Base-by-base conservation (phyloP, 1,140 invertebrate genomes). In the Ips nitidus region DNA sequence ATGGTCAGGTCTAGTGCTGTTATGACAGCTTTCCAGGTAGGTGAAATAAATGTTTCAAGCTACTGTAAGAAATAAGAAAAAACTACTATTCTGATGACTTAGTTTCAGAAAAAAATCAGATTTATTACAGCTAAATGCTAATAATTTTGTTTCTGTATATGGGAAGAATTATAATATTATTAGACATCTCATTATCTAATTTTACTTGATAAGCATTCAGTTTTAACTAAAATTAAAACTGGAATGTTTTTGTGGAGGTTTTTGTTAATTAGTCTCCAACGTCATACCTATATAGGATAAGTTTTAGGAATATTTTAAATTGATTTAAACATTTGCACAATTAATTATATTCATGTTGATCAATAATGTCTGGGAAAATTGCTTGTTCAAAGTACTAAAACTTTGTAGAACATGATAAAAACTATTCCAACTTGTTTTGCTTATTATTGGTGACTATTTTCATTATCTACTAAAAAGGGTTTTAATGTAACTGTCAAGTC, bases 1-100 rank as follows among this genome's bases (percentile, higher is more conserved):
- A 79, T 98, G 38, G 94, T 98, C 0, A 86, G 88, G 65, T 97
- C 95, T 0, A 93, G 90, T 79, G 86, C 91, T 1, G 71, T 91
- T 2, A 83, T 97, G 4, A 97, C 95, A 1, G 81, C 87, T 3
- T 89, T 94, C 78, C 95, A 98, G 86, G 69, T 71, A 65, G 56
- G 56, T 58, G 40, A 5, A 40, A 55, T 53, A n/a, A 3, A 50
- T 8, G 41, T 8, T 59, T 42, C 6, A 53, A 57, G 53, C 45
- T 47, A 5, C 45, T 41, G 58, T 53, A 36, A 8, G 36, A 53
- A 53, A 36, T 6, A 53, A 53, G 36, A 4, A 8, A 53, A 8
- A 6, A 53, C 36, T 4, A 53, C 6, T 4, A 22, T 47, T 47
- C 45, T 6, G 45, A 47, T 47, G 4, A 6, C 45, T 6, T 47